Base-by-base conservation (phyloP, 1,140 invertebrate species). In the Plutomurus gul region DNA sequence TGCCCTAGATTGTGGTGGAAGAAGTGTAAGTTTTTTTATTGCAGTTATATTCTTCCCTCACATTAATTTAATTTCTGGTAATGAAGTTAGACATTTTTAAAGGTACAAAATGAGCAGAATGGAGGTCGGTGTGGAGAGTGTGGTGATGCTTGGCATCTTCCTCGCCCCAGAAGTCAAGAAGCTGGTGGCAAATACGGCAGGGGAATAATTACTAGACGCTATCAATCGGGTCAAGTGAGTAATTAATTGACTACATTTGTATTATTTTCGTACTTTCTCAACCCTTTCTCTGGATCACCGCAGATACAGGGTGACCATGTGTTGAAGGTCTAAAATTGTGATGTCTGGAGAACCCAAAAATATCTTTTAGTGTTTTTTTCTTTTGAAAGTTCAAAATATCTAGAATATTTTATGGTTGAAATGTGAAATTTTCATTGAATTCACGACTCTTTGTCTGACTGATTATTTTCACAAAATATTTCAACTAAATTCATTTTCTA, bases 161-260 rank as follows among this genome's bases (percentile, higher is more conserved):
- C 85, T 5, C 81, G 81, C 22, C 89, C 89, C 10, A 86, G 89
- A 77, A 84, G 85, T 4, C 87, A 90, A 82, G 90, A 91, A 84
- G 87, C 89, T 65, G 87, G 87, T 1, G 89, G 89, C 4, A 82
- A 13, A n/a, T 90, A 88, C 81, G 89, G 89, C 74, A 85, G 82
- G 18, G 88, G 88, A 18, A 83, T 85, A 0, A 87, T 89, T 8
- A 85, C 87, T 0, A 86, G 79, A 40, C 84, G 83, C 10, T 87
- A 87, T 81, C 76, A 81, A 18, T 60, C 83, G 10, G 81, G 89
- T 85, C 80, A 86, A 60, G 70, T 75, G 36, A 91, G 95, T 74
- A n/a, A n/a, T n/a, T n/a, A n/a, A n/a, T n/a, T n/a, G n/a, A n/a
- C n/a, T n/a, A n/a, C n/a, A n/a, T n/a, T n/a, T n/a, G n/a, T n/a